phyloP scores from a whole-genome alignment of 1,140 invertebrate genomes.

The Temnothorax curvispinosus region DNA sequence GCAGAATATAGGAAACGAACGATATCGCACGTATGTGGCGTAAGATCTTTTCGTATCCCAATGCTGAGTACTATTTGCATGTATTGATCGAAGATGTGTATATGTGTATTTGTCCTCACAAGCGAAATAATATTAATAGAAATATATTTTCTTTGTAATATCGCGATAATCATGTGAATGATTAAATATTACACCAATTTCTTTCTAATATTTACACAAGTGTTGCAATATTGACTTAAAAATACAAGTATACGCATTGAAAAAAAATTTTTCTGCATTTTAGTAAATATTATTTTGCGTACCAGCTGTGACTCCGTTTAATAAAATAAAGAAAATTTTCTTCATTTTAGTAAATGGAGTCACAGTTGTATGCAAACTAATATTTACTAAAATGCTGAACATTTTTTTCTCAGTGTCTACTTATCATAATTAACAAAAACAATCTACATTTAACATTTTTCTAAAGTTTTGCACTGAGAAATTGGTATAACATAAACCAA shows the following conservation, averaged over 20 bases:
- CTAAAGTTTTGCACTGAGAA: not conserved
- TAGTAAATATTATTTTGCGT: too few relatives aligned
- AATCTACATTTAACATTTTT: not conserved
- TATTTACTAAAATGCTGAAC: too few relatives aligned
- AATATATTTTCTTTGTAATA: not conserved
- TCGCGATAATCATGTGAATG: not conserved
- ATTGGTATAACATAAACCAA: constrained; percentile 11
- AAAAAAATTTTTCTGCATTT: too few relatives aligned
- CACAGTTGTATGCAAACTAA: too few relatives aligned
- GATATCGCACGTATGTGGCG: not conserved
- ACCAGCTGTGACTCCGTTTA: too few relatives aligned
- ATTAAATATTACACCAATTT: not conserved
- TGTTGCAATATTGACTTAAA: not conserved
- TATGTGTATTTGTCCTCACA: not conserved
- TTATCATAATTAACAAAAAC: not conserved
- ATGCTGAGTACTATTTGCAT: not conserved
- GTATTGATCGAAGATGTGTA: not conserved
- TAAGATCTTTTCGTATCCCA: not conserved
- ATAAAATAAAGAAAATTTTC: too few relatives aligned
- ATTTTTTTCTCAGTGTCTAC: not conserved
- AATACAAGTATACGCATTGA: not conserved
- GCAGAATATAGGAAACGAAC: constrained; percentile 8
- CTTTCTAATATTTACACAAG: not conserved
- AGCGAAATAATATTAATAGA: not conserved
- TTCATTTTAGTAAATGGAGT: too few relatives aligned